Base-by-base conservation (phyloP, 2,113 vertebrate genomes). In the Triplophysa tibetana region DNA sequence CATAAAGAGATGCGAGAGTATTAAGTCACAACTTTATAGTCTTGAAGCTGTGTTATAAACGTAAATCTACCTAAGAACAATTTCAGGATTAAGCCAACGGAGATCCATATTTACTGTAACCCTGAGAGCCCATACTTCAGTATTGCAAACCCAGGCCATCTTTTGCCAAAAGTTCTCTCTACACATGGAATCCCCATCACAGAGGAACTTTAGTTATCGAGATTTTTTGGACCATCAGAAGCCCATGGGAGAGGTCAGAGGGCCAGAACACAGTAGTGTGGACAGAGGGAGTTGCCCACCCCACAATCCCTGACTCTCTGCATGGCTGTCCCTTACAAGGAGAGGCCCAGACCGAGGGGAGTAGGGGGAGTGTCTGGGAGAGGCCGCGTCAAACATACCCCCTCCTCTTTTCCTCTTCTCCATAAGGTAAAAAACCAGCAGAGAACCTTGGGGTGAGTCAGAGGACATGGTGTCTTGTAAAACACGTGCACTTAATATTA, bases 401-500 rank as follows among this genome's bases (percentile, higher is more conserved):
- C 75, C 78, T 85, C 84, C 78, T 60, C 69, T 66, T 43, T 78
- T 61, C 70, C 64, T 75, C 85, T 72, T 54, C 75, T 80, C 77
- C 83, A 76, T 76, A 89, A 88, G 89, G 87, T 87, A 90, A 88
- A 89, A 79, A 86, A 86, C 78, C 72, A 77, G 72, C 11, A 89
- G 90, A 90, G 94, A 95, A 94, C 90, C 90, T 88, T 23, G 93
- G 93, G 96, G 95, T 96, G 94, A 97, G 90, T 92, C 92, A 93
- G 94, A 96, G 95, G 95, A 96, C 96, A 95, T 88, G 84, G 84
- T 90, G 94, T 94, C 95, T 95, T 96, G 95, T 97, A 96, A 96
- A 98, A 97, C 96, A 97, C 94, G 95, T 97, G 95, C 95, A 95
- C 93, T 96, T 95, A 95, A 97, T 98, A 97, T 95, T 94, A 93